Evolutionary conservation across 2,113 vertebrate species (phyloP).

Genomic region (Indri indri): DNA sequence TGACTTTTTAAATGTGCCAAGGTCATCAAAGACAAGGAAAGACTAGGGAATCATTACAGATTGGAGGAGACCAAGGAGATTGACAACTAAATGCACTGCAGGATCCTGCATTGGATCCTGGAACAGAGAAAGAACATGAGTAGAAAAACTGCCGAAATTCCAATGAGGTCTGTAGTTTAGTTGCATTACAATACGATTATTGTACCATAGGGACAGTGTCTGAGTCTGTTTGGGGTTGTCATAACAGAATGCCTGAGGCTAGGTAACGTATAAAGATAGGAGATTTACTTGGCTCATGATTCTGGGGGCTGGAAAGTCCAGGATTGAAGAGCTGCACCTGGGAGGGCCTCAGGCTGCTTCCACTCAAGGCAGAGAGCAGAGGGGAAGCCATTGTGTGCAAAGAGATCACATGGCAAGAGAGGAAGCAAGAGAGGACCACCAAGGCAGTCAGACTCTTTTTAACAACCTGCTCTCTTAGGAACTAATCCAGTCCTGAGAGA

Average conservation of each 20-base stretch:
- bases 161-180: not conserved
- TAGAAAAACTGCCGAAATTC: not conserved
- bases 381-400: not conserved
- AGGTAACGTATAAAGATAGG: not conserved
- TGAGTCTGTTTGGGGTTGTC: not conserved
- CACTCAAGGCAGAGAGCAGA: not conserved
- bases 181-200: not conserved
- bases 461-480: not conserved
- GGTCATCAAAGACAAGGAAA: not conserved
- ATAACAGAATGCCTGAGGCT: not conserved
- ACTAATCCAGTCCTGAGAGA: not conserved
- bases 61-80: not conserved
- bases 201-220: not conserved
- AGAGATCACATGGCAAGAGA: not conserved
- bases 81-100: not conserved
- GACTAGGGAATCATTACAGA: not conserved
- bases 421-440: not conserved
- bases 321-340: not conserved
- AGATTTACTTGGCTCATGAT: not conserved
- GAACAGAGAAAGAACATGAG: not conserved
- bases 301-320: not conserved
- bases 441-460: not conserved
- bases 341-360: not conserved
- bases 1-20: not conserved
- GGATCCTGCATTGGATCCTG: not conserved